Conservation (phyloP, 2,113 vertebrate genomes). For the Corythornis vintsioides region DNA sequence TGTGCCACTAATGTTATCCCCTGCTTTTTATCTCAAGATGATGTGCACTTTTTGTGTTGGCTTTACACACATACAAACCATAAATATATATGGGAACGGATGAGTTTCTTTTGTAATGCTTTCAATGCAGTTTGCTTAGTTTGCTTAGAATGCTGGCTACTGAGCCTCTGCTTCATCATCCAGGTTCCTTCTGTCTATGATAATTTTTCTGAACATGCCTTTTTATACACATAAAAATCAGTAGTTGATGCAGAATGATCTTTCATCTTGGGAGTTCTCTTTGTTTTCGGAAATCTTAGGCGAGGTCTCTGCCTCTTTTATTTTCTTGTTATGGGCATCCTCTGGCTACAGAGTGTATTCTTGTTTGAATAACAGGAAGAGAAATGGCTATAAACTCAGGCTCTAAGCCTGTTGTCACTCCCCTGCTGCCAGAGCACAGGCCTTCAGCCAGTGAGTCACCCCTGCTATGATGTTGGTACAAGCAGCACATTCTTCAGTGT, state of each 20-base stretch:
- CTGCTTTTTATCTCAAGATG: too few species aligned
- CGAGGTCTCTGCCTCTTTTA: rapidly evolving
- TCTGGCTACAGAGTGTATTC: background rate
- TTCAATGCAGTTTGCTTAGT: background rate
- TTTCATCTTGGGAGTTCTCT: background rate
- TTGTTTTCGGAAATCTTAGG: background rate
- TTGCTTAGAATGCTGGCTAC: background rate
- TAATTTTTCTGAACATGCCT: background rate
- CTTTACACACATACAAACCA: background rate
- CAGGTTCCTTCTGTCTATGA: background rate
- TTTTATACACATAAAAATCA: background rate
- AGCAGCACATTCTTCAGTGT: background rate
- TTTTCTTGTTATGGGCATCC: background rate
- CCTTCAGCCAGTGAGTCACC: background rate
- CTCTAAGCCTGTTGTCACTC: background rate
- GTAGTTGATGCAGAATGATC: background rate
- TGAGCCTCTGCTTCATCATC: background rate
- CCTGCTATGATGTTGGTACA: background rate
- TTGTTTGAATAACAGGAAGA: background rate
- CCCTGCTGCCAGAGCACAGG: background rate
- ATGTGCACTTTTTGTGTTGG: rapidly evolving
- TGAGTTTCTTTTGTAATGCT: background rate
- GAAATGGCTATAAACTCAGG: background rate
- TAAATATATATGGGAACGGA: background rate
- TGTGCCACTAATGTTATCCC: background rate